phyloP scores from a whole-genome alignment of 1,140 invertebrate genomes.

The Philopotamus ludificatus region DNA sequence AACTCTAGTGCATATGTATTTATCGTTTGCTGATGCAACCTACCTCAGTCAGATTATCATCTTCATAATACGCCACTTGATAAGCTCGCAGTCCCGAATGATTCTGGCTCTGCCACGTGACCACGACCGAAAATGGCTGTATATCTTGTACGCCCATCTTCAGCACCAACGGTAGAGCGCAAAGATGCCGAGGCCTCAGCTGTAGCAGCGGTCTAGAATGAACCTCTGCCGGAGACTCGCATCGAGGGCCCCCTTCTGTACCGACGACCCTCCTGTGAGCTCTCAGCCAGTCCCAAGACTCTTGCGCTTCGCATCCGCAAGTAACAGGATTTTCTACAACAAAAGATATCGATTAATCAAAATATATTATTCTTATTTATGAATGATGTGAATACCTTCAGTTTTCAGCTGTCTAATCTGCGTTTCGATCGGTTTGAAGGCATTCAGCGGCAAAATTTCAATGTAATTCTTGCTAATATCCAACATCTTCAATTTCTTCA shows the following conservation, averaged over 20 bases:
- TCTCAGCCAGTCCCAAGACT: constrained; percentile 84
- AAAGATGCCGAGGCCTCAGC: constrained; percentile 76
- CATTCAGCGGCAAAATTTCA: constrained; percentile 74
- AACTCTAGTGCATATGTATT: too few relatives aligned
- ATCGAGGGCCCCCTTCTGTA: constrained; percentile 62
- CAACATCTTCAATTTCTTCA: constrained; percentile 75
- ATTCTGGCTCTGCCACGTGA: constrained; percentile 87
- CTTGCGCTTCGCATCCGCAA: constrained; percentile 81
- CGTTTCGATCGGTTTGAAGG: constrained; percentile 74
- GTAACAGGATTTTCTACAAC: constrained; percentile 77
- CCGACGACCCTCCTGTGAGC: constrained; percentile 75
- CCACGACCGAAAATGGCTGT: constrained; percentile 81
- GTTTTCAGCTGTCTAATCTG: constrained; percentile 73
- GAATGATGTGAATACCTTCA: constrained; percentile 61
- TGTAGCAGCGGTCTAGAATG: constrained; percentile 72
- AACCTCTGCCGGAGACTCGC: constrained; percentile 76
- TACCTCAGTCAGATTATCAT: constrained; percentile 56
- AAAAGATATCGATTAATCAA: constrained; percentile 26
- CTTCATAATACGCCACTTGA: constrained; percentile 79
- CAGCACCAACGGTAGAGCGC: constrained; percentile 75
- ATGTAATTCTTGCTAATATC: constrained; percentile 85
- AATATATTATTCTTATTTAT: background rate
- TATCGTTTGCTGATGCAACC: too few relatives aligned
- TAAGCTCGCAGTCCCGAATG: constrained; percentile 82
- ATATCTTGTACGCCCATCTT: constrained; percentile 84